Evolutionary conservation across 2,113 vertebrate genomes (phyloP), one percentile per base, ranked within the genome.

Genomic region (Sorex araneus): DNA sequence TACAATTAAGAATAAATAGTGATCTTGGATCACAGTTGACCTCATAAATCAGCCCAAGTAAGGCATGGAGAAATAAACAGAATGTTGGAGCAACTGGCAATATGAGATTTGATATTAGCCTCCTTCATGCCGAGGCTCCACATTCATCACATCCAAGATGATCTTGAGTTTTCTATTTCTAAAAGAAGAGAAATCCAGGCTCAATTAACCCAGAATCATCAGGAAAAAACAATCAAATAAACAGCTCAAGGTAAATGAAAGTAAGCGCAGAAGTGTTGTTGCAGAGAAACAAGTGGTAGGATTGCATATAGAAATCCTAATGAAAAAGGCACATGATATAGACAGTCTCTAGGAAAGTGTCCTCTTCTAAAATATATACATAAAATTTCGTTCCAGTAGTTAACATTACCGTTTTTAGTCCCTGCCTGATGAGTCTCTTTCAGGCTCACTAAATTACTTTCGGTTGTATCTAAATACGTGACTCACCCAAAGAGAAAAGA

Each of bases 221-320:
- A 71, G 50, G 54, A 47, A 78, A 40, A 70, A 79, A 60, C 3
- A 40, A 40, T 10, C 9, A 50, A 50, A 50, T 50, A 4, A 54
- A 45, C 63, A 12, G 13, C 50, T 84, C 30, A 80, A 60, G 4
- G 87, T 82, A 63, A 91, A 79, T 54, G 21, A 70, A 81, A 82
- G 32, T 43, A 81, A 84, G 40, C 6, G 66, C 1, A 78, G 47
- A 11, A 63, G 0, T 0, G 2, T 30, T 81, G 12, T 67, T 4
- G 54, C 8, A 8, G 28, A 60, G 71, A 77, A 90, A 94, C 30
- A 79, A 77, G 60, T 71, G 76, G 85, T 5, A 45, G 1, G 7
- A 92, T 36, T 77, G 19, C n/a, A 50, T 32, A 43, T 7, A 90
- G 50, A 92, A 90, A 90, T 10, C 12, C 28, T 60, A 75, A 67